Base-by-base conservation (phyloP, 2,888 invertebrate species). In the Trissoscelio sp. region DNA sequence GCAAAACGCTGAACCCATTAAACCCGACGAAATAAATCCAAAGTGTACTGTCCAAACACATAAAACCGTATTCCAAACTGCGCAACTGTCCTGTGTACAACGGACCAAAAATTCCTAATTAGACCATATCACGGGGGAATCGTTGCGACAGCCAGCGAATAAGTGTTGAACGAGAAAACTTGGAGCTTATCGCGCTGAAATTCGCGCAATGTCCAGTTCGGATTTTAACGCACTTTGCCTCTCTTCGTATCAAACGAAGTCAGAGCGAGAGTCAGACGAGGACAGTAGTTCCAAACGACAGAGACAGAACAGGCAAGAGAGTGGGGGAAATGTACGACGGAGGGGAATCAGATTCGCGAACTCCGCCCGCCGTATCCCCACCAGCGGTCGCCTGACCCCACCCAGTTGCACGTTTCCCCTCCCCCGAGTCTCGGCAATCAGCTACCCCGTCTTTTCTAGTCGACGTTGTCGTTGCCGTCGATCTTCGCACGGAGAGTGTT, bases 401-500 rank as follows among this genome's bases (percentile, higher is more conserved):
- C 79, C 77, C 64, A 31, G n/a, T 24, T 16, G 83, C 83, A 72
- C 86, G 82, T 83, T 74, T 84, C 86, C 83, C 86, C 83, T 75
- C 82, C 84, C 79, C 2, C 55, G 58, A 74, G 67, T 58, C 62
- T 57, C 79, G 80, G 84, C 67, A 83, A 85, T 83, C 84, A 20
- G 18, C 51, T 37, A 62, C 31, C 46, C 64, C 48, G 85, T 82
- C 84, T 85, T 82, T 82, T 83, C 79, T 82, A 78, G 81, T 81
- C 77, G 77, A 80, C 85, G 79, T 82, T 82, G 78, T 80, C 81
- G 73, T 84, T 83, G 79, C 79, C 83, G 83, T 85, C 86, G 85
- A 88, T 88, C 88, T 90, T 91, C 89, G 89, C 89, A 86, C 91
- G 87, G 81, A 84, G 87, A 89, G 90, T 90, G 90, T 90, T 86